Evolutionary conservation across 2,113 vertebrate genomes (phyloP), one percentile per base, ranked within the genome.

Genomic region (Pseudorasbora parva): DNA sequence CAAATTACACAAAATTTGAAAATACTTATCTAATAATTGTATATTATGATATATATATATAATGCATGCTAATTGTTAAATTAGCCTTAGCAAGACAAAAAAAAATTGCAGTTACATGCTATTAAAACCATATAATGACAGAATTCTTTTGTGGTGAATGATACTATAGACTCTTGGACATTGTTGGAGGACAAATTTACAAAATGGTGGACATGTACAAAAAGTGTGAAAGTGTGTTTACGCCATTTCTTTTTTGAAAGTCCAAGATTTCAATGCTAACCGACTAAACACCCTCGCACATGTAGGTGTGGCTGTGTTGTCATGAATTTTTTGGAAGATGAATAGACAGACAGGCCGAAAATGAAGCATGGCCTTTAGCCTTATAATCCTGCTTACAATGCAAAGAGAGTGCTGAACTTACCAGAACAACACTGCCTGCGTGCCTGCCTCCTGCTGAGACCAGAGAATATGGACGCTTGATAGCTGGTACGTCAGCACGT

Each of bases 381-480:
- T 41, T 17, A 68, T 82, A 87, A 88, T 88, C 77, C 75, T 33
- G 30, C 62, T 43, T 15, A 75, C 62, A 83, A 77, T 79, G 72
- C 59, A 68, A 37, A 81, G 47, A 78, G 41, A 71, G 41, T 30
- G 33, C 51, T 45, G 45, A 41, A 60, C 11, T 78, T n/a, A 43
- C 57, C 41, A 81, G 71, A 56, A 15, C 79, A 83, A 45, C 74
- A 7, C 9, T 30, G 47, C 15, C 15, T 30, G 74, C 21, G 23
- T 51, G 27, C 8, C 27, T 37, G 7, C 15, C 66, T 69, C 81
- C 75, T 49, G 75, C 33, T 82, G 81, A 79, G 60, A 43, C 37
- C 15, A 8, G 59, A 56, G 21, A 57, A 82, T 43, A 82, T 51
- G n/a, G 57, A 79, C 1, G 33, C 21, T 49, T 83, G 43, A 64